Percentiles rank a stretch among this genome's conserved stretches.
These are phyloP conservation scores for Leucopternis melanops DNA, from an alignment of 2,113 vertebrate genomes.

Conservation along the genomic window DNA sequence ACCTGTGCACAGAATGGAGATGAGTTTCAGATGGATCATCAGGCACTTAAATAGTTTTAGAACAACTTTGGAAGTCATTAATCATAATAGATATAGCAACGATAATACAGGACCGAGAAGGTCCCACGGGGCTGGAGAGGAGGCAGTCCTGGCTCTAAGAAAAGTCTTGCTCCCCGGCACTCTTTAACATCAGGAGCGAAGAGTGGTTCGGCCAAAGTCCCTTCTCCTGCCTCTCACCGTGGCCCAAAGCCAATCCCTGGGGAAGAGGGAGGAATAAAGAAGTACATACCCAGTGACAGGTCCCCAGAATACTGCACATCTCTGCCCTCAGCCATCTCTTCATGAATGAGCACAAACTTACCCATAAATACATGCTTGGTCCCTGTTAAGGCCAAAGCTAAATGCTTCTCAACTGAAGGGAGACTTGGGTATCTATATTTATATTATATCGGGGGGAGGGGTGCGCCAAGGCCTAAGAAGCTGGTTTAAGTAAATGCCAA, in stretches of 20 bases:
- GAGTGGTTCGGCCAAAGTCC: not conserved
- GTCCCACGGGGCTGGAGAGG: not conserved
- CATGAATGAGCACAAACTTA: not conserved
- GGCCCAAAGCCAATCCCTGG: not conserved
- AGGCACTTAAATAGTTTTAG: not conserved
- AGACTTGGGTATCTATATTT: not conserved
- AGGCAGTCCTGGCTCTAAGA: not conserved
- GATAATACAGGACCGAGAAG: not conserved
- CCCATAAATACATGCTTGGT: not conserved
- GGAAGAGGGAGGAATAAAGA: not conserved
- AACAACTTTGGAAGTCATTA: not conserved
- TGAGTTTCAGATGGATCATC: slow-evolving; percentile 36
- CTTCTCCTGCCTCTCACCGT: not conserved
- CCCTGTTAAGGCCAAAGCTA: not conserved
- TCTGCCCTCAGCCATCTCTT: not conserved
- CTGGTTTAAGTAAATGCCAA: not conserved
- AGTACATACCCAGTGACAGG: not conserved
- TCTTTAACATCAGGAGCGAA: not conserved
- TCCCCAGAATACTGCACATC: not conserved
- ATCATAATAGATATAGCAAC: not conserved
- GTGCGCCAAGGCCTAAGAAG: not conserved
- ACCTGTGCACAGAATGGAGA: not conserved
- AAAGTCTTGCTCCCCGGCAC: not conserved
- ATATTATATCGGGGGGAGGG: rapidly evolving
- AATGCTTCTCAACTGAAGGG: not conserved